Conservation (phyloP, 2,888 invertebrate species). For the Mantis religiosa region DNA sequence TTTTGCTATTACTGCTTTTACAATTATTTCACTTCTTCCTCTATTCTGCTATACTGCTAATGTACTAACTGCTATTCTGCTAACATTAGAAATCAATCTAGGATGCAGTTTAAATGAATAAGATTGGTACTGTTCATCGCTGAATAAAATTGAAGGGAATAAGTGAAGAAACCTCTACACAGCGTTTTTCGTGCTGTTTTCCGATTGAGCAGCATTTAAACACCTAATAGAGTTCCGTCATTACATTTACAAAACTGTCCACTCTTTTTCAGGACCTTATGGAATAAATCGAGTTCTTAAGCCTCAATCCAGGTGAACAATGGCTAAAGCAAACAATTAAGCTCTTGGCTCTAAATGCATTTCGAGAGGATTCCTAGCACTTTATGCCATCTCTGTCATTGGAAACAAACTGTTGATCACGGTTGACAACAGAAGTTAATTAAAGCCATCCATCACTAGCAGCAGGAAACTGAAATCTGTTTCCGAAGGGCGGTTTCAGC, state of each 20-base stretch:
- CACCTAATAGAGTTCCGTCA: background rate
- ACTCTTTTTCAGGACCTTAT: background rate
- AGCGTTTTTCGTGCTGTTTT: too few relatives aligned
- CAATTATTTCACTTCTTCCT: too few relatives aligned
- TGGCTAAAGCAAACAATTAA: background rate
- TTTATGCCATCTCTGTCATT: background rate
- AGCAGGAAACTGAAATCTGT: background rate
- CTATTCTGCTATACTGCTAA: too few relatives aligned
- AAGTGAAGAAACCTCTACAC: too few relatives aligned
- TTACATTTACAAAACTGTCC: background rate
- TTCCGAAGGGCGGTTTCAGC: background rate
- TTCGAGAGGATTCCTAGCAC: background rate
- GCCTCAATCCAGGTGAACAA: background rate
- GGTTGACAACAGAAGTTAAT: background rate
- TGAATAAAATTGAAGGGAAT: too few relatives aligned
- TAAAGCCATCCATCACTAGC: background rate
- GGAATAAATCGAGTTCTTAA: background rate
- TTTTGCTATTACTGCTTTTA: too few relatives aligned
- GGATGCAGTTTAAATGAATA: too few relatives aligned
- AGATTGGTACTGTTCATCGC: too few relatives aligned
- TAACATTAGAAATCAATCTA: too few relatives aligned
- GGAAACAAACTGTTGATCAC: background rate
- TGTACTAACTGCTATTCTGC: too few relatives aligned
- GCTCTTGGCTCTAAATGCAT: background rate
- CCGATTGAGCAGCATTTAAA: background rate